Base-by-base conservation (phyloP, 1,140 invertebrate species). In the Leptoteleia sp. region DNA sequence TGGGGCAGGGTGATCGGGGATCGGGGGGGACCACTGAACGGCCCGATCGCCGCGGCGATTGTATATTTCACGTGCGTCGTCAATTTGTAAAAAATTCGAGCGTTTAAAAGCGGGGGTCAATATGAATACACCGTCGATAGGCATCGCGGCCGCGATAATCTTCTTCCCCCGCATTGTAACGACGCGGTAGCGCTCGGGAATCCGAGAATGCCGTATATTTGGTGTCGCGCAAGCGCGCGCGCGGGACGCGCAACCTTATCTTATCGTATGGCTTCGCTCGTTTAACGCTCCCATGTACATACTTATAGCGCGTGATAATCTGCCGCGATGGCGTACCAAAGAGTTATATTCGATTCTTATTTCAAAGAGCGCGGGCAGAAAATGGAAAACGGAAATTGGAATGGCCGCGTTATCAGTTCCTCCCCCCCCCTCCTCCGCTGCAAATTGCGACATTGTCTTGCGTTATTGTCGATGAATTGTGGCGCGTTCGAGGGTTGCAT, bases 201-300 rank as follows among this genome's bases (percentile, higher is more conserved):
- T 52, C 43, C 54, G 54, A 42, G 54, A 76, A 55, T 37, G 47
- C 35, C 47, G 48, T 76, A 52, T 47, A 61, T 65, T 68, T 33
- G 48, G 57, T 70, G 72, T 70, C 73, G 57, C 73, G 57, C 57
- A 62, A n/a, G n/a, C n/a, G n/a, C n/a, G 48, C 55, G 42, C 54
- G 48, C 64, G 43, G 50, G 73, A 76, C 55, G 48, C 64, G 48
- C 29, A n/a, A 37, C 29, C 38, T 65, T 77, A 77, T 77, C 75
- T 77, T 77, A 77, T 77, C 75, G 50, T 47, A 47, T 45, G 43
- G 65, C 50, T 71, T n/a, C 31, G 71, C 65, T 65, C 59, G 59
- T 77, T 71, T 71, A 71, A 71, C 57, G 40, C 19, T 57, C 54
- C 35, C 52, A n/a, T 42, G 40, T 43, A 65, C 65, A 54, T 70